Evolutionary conservation across 2,888 invertebrate genomes (phyloP).

Genomic region (Carcina quercana): DNA sequence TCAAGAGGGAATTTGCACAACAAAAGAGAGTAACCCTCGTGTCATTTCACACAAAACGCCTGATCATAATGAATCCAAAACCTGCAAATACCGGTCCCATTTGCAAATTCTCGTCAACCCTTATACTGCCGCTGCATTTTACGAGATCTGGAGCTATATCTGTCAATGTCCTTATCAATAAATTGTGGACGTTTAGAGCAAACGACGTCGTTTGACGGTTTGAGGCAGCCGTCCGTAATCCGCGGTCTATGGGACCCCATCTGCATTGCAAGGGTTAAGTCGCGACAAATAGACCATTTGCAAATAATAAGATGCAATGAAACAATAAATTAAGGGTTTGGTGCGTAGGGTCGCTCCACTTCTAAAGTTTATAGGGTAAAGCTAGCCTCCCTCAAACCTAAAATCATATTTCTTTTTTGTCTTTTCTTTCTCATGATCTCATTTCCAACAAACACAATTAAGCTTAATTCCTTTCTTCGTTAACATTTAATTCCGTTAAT

Average conservation of each 20-base stretch:
- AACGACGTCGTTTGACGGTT: constrained; percentile 70
- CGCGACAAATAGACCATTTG: constrained; percentile 73
- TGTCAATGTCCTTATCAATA: constrained; percentile 74
- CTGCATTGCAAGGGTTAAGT: constrained; percentile 70
- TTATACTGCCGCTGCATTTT: constrained; percentile 69
- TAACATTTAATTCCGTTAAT: no score
- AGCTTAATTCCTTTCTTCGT: no score
- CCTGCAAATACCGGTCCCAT: constrained; percentile 56
- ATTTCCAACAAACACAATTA: no score
- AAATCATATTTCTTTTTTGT: no score
- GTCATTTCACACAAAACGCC: no score
- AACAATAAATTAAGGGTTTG: constrained; percentile 68
- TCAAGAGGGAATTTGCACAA: constrained; percentile 33
- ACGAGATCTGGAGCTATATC: constrained; percentile 66
- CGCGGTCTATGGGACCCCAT: constrained; percentile 63
- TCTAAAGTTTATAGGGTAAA: no score
- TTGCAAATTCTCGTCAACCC: constrained; percentile 63
- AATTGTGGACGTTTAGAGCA: constrained; percentile 64
- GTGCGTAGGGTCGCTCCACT: constrained; percentile 22
- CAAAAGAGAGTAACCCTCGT: no score
- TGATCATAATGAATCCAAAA: constrained; percentile 50
- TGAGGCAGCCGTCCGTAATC: constrained; percentile 59
- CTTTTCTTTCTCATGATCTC: no score
- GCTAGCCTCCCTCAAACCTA: no score
- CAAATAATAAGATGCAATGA: constrained; percentile 74